These are phyloP conservation scores for Periparus ater DNA, from an alignment of 2,797 vertebrate genomes.

Conservation along the genomic window DNA sequence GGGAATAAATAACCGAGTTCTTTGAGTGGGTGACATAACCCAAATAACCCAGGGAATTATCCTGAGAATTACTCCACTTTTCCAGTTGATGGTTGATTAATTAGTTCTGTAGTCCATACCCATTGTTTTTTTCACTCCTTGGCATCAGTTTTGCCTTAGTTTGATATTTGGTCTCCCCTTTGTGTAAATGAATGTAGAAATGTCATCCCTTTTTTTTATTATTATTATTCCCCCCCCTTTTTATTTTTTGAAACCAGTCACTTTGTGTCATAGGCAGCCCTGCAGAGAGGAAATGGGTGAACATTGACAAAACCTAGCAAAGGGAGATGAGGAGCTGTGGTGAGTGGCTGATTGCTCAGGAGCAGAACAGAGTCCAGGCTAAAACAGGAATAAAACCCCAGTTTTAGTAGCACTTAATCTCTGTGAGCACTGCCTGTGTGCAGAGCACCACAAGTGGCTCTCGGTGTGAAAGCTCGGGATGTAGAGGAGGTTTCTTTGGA, in stretches of 20 bases:
- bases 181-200: background rate
- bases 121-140: background rate
- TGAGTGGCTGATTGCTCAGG: background rate
- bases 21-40: background rate
- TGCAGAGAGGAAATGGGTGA: background rate
- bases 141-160: background rate
- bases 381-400: rapidly evolving
- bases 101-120: background rate
- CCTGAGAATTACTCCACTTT: background rate
- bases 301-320: background rate
- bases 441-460: background rate
- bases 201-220: background rate
- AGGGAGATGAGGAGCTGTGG: background rate
- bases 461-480: background rate
- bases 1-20: background rate
- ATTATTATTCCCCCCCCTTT: rapidly evolving
- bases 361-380: background rate
- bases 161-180: background rate
- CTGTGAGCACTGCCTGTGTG: too few species aligned
- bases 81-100: background rate
- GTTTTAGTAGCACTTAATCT: background rate
- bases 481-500: background rate
- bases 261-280: background rate
- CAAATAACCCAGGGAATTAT: background rate
- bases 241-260: rapidly evolving